Conservation (phyloP, 2,888 invertebrate genomes). For the Phragmatobia fuliginosa region DNA sequence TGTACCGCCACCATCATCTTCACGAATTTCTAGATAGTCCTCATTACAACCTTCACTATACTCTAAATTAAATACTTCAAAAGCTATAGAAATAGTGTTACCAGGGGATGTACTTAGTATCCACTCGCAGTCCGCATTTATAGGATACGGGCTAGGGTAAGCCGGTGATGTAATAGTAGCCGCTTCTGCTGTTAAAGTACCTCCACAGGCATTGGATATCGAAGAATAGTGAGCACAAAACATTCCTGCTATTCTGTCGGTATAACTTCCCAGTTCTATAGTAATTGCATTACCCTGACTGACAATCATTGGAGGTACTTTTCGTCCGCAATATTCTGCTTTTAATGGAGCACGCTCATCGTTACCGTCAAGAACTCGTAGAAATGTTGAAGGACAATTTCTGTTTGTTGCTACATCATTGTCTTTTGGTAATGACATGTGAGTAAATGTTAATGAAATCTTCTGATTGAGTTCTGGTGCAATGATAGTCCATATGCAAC, state of each 20-base stretch:
- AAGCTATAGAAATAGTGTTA: slow-evolving; percentile 88
- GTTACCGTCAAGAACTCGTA: slow-evolving; percentile 90
- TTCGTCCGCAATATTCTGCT: slow-evolving; percentile 88
- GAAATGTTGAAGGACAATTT: slow-evolving; percentile 70
- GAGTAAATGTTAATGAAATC: slow-evolving; percentile 89
- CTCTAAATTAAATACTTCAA: slow-evolving; percentile 90
- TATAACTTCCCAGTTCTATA: slow-evolving; percentile 72
- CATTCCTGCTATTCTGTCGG: slow-evolving; percentile 60
- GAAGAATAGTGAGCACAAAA: slow-evolving; percentile 80
- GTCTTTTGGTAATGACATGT: slow-evolving; percentile 79
- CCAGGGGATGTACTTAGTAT: slow-evolving; percentile 85
- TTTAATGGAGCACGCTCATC: slow-evolving; percentile 88
- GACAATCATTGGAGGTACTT: slow-evolving; percentile 88
- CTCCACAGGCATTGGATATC: slow-evolving; percentile 92
- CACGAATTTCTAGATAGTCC: slow-evolving; percentile 95
- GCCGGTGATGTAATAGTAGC: slow-evolving; percentile 94
- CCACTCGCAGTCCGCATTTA: slow-evolving; percentile 92
- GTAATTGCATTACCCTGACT: slow-evolving; percentile 89
- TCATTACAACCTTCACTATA: slow-evolving; percentile 91
- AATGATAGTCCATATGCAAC: slow-evolving; percentile 91
- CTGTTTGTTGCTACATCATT: slow-evolving; percentile 57
- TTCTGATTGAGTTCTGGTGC: slow-evolving; percentile 86
- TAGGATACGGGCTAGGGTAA: slow-evolving; percentile 92
- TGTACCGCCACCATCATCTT: slow-evolving; percentile 87
- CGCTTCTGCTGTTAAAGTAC: slow-evolving; percentile 88